Evolutionary conservation across 2,113 vertebrate species (phyloP).

Genomic region (human): GRCh38 chr1:246138001-246138500

Average conservation of each 20-base stretch:
- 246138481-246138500: accelerated
- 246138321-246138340: not conserved
- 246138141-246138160: not conserved
- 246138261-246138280: not conserved
- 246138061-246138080: constrained; percentile 6
- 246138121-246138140: not conserved
- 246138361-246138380: not conserved
- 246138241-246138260: not conserved
- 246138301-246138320: not conserved
- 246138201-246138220: too few species aligned
- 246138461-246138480: too few species aligned
- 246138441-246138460: too few species aligned
- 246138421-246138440: too few species aligned
- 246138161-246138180: not conserved
- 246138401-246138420: not conserved
- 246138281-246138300: not conserved
- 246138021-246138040: not conserved
- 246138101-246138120: not conserved
- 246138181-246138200: not conserved
- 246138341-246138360: not conserved
- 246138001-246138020: not conserved
- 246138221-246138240: not conserved
- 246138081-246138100: not conserved
- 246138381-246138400: not conserved
- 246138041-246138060: constrained; percentile 8